Conservation (phyloP, 2,113 vertebrate genomes). For the Megaptera novaeangliae region DNA sequence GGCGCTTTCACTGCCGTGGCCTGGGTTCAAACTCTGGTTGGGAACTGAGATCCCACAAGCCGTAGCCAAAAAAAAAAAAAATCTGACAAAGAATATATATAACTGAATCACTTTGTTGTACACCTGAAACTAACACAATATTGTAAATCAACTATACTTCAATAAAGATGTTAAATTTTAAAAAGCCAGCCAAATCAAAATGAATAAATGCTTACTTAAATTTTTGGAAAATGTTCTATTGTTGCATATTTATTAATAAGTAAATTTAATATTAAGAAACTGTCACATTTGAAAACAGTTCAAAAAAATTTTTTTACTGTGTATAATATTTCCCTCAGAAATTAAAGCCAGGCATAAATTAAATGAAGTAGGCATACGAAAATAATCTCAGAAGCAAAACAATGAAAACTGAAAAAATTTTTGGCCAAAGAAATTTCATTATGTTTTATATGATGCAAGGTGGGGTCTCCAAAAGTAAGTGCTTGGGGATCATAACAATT, state of each 20-base stretch:
- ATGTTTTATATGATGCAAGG: background rate
- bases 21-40: too few species aligned
- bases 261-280: background rate
- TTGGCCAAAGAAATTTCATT: background rate
- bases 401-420: background rate
- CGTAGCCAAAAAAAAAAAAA: too few species aligned
- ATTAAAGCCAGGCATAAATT: background rate
- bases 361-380: background rate
- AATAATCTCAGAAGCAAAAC: background rate
- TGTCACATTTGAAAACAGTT: slow-evolving; percentile 2
- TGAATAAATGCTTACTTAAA: background rate
- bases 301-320: background rate
- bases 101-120: too few species aligned
- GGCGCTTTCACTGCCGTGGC: too few species aligned
- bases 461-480: background rate
- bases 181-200: background rate
- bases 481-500: background rate
- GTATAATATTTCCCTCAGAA: background rate
- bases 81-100: too few species aligned
- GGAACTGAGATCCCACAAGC: too few species aligned
- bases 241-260: background rate
- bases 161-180: background rate
- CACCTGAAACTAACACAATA: too few species aligned
- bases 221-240: background rate
- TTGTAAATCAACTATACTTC: too few species aligned